Evolutionary conservation across 2,797 vertebrate genomes (phyloP).

Genomic region (Myripristis murdjan): DNA sequence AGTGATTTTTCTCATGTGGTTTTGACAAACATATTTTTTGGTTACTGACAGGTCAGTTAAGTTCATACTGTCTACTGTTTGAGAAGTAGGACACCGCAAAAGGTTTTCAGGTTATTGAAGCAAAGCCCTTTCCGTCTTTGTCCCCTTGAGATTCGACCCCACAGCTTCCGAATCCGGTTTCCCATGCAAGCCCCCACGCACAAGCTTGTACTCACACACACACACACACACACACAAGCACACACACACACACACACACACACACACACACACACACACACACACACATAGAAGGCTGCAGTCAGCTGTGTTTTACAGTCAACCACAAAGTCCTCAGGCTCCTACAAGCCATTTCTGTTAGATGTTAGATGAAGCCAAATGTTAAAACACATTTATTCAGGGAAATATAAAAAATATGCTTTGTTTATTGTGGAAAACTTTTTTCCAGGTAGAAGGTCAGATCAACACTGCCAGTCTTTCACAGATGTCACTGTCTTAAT

Average conservation of each 20-base stretch:
- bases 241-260: too few relatives aligned
- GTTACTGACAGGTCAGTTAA: conserved; percentile 13
- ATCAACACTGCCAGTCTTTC: not conserved
- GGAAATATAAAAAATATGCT: not conserved
- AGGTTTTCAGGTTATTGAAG: conserved; percentile 15
- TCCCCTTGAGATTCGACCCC: conserved; percentile 38
- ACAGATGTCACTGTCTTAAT: conserved; percentile 2
- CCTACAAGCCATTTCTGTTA: not conserved
- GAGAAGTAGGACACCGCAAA: not conserved
- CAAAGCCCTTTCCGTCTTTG: conserved; percentile 4
- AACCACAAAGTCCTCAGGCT: conserved; percentile 10
- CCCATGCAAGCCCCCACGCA: conserved; percentile 30
- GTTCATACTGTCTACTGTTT: conserved; percentile 11
- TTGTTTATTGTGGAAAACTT: not conserved
- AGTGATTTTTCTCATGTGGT: conserved; percentile 15
- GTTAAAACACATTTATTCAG: not conserved
- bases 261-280: conserved; percentile 1
- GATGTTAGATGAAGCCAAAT: conserved; percentile 24
- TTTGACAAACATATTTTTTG: conserved; percentile 1
- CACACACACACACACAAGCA: too few relatives aligned
- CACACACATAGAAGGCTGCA: conserved; percentile 9
- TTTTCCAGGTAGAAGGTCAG: not conserved
- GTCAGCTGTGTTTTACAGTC: conserved; percentile 24
- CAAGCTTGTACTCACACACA: not conserved
- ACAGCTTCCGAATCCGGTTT: conserved; percentile 56